Percentiles rank a stretch among this genome's conserved stretches.
phyloP scores from a whole-genome alignment of 1,140 invertebrate species.

The Ctenoplectra terminalis region DNA sequence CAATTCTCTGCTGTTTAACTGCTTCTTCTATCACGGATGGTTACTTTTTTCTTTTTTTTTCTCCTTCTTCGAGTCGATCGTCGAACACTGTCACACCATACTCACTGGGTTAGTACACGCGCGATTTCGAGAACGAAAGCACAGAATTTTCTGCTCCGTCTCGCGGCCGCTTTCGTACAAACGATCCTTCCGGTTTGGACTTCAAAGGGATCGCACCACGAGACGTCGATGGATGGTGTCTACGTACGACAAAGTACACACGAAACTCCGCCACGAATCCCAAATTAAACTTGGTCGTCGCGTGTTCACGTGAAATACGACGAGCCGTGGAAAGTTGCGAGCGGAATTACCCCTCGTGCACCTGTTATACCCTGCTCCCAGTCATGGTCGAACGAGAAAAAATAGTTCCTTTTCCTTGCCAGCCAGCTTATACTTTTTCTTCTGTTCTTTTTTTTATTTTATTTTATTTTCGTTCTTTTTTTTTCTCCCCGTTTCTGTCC shows the following conservation, averaged over 20 bases:
- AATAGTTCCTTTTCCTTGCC: constrained; percentile 10
- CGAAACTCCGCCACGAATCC: constrained; percentile 47
- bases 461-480: background rate
- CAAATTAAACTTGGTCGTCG: constrained; percentile 59
- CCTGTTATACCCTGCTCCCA: constrained; percentile 5
- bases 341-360: constrained; percentile 31
- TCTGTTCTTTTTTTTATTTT: no score
- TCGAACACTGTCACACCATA: no score
- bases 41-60: background rate
- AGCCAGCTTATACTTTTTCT: background rate
- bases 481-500: background rate
- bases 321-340: constrained; percentile 20
- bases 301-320: constrained; percentile 44
- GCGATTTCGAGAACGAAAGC: constrained; percentile 16
- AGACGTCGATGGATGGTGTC: constrained; percentile 57
- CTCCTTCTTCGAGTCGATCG: background rate
- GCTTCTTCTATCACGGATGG: background rate
- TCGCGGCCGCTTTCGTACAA: constrained; percentile 29
- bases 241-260: constrained; percentile 48
- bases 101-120: no score
- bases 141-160: constrained; percentile 27
- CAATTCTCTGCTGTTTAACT: no score
- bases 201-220: constrained; percentile 53
- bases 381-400: background rate
- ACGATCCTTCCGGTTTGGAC: constrained; percentile 62